These are phyloP conservation scores for Campodea augens DNA, from an alignment of 1,140 invertebrate species.

Conservation along the genomic window DNA sequence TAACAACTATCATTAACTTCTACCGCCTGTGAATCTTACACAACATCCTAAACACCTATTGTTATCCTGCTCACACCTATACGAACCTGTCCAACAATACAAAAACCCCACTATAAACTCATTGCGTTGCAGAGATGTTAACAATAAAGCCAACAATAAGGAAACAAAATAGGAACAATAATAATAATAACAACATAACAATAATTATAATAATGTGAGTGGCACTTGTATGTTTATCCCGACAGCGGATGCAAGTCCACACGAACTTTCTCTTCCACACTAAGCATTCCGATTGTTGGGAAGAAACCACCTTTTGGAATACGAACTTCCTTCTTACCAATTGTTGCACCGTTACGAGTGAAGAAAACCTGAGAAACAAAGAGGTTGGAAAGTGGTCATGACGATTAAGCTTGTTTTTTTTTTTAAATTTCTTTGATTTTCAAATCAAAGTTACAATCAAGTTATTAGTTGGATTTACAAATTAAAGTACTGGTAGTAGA, in stretches of 20 bases:
- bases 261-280: constrained; percentile 31
- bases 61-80: no score
- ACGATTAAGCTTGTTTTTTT: background rate
- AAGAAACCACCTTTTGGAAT: constrained; percentile 37
- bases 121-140: no score
- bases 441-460: background rate
- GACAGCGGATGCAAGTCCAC: constrained; percentile 34
- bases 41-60: no score
- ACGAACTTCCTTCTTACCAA: constrained; percentile 29
- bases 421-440: background rate
- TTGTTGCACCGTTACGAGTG: constrained; percentile 32
- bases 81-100: no score
- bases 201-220: no score
- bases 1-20: no score
- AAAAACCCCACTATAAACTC: no score
- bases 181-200: no score
- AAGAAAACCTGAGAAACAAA: constrained; percentile 31
- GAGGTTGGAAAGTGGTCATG: background rate
- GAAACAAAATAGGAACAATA: no score
- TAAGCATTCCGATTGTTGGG: constrained; percentile 36
- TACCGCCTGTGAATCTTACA: no score
- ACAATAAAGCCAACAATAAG: no score
- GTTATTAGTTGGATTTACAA: background rate
- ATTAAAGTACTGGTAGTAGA: constrained; percentile 7
- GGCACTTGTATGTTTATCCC: no score